Evolutionary conservation across 2,113 vertebrate genomes (phyloP), one percentile per base, ranked within the genome.

Genomic region (Macquaria ambigua): DNA sequence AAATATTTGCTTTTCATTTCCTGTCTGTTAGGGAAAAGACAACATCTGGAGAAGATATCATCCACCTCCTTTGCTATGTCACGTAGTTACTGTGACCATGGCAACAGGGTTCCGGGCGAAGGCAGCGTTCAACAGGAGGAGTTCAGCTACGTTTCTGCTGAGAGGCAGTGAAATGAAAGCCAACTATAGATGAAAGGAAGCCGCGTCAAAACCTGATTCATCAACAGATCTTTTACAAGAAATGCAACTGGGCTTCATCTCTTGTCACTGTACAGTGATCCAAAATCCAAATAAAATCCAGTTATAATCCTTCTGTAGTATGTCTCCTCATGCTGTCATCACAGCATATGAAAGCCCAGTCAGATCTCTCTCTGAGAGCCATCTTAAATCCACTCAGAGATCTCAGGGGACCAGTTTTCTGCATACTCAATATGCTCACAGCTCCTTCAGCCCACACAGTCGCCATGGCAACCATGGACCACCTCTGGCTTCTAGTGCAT

Each of bases 381-480:
- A 93, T 94, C 92, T 95, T 91, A 88, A 92, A 92, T 85, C 90
- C 92, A 90, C 93, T 92, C 89, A 89, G 81, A 82, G 80, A 90
- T 96, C 96, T 95, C 96, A 83, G 88, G 95, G 95, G 96, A 96
- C 93, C 87, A 80, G 91, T 95, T 91, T 94, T 93, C 74, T 82
- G 90, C 95, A 94, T 67, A 89, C 94, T 96, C 95, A 95, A 93
- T 95, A 94, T 93, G 95, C 92, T 94, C 94, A 90, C 89, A 89
- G 87, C 93, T 94, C 93, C 91, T 95, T 93, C 93, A 94, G 89
- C 93, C 89, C 94, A 90, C 89, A 92, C 81, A 0, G 94, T 97
- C 94, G 43, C 95, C 95, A 96, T 97, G 93, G 96, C 92, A 96
- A 97, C 96, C 81, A 23, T 11, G 75, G 90, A 92, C 93, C 92